Evolutionary conservation across 2,797 vertebrate genomes (phyloP), one percentile per base, ranked within the genome.

Genomic region (Myiotriccus ornatus): DNA sequence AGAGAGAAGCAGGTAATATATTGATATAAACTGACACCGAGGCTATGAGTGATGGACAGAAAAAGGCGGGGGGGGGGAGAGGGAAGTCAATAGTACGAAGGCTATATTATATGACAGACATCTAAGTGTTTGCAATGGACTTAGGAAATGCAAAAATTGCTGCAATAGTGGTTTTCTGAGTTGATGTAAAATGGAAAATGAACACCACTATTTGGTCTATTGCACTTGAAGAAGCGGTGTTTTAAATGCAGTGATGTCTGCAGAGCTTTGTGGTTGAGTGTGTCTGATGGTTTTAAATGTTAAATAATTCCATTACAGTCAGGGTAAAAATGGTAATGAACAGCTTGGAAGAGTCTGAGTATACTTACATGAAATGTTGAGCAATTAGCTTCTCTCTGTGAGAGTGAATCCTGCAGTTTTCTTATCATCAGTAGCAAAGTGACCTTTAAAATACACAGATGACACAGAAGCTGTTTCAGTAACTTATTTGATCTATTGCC

Each of bases 321-420:
- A 83, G 84, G 49, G n/a, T 74, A 76, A 89, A 95, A 96, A 92
- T 71, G 86, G 78, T 94, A 93, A 96, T 90, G 93, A 97, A 91
- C 78, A 94, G 92, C 35, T 95, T 92, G 92, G 68, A 93, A 93
- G 84, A 94, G 81, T 50, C 68, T 92, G 68, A 87, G 56, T 87
- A 49, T 79, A 87, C 84, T 91, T 80, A 77, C 71, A 93, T 50
- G 78, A 85, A 89, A 95, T 34, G 84, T 10, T 92, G 90, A 95
- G 91, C 88, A 93, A 94, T 96, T 96, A 95, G 91, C 67, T 95
- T 84, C 91, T 89, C 93, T 71, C 79, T 73, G 62, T 81, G 80
- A 34, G 35, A 90, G 64, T 59, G 76, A 92, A 77, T 85, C 90
- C 90, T 75, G 53, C 68, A 27, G 94, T 89, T 95, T 88, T 90